Percentiles rank a stretch among this genome's conserved stretches.
Conservation (phyloP, 2,797 vertebrate species). For the Typhlichthys eigenmanni region DNA sequence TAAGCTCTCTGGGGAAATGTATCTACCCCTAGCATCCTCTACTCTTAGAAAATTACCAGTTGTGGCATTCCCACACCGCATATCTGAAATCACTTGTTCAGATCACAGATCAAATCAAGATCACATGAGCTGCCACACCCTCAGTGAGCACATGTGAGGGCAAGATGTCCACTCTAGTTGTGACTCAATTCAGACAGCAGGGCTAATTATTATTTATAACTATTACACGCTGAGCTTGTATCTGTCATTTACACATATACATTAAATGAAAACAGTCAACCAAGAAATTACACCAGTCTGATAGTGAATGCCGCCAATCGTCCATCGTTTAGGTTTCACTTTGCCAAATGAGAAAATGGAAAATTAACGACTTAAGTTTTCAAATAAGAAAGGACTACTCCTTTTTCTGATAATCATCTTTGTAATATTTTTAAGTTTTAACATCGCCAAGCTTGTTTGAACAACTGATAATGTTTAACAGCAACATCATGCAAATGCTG, state of each 20-base stretch:
- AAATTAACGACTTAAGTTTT: background rate
- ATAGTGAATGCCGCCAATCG: background rate
- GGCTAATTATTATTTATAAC: constrained; percentile 22
- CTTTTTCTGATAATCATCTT: no score
- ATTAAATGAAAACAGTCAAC: constrained; percentile 22
- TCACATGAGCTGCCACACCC: constrained; percentile 68
- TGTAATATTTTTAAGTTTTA: no score
- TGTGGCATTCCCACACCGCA: constrained; percentile 42
- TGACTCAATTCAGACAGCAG: constrained; percentile 25
- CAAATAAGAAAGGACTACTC: no score
- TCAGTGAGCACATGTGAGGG: constrained; percentile 54
- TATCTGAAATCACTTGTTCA: constrained; percentile 39
- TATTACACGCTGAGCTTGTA: background rate
- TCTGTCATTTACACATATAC: background rate
- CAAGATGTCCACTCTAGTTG: constrained; percentile 16
- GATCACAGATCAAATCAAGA: constrained; percentile 46
- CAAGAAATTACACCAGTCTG: constrained; percentile 9
- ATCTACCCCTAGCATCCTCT: constrained; percentile 23
- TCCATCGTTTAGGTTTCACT: background rate
- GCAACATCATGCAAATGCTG: constrained; percentile 19
- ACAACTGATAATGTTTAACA: background rate
- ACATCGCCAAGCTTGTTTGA: no score
- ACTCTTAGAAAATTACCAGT: constrained; percentile 51
- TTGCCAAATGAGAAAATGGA: constrained; percentile 1
- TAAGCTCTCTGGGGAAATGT: constrained; percentile 55